A percentile compares a stretch with the other conserved stretches of the same genome.
phyloP scores from a whole-genome alignment of 2,113 vertebrate genomes.

The Morone saxatilis region DNA sequence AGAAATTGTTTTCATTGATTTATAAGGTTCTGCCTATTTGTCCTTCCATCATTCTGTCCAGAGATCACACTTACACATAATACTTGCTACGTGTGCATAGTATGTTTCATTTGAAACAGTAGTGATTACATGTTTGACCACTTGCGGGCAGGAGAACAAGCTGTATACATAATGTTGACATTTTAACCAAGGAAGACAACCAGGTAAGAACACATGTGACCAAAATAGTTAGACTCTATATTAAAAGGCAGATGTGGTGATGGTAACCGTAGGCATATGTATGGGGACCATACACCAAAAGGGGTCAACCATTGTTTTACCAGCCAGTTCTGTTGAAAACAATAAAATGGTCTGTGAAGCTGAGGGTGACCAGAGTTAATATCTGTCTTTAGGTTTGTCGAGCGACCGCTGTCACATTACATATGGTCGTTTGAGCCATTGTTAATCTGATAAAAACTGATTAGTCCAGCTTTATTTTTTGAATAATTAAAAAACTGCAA shows the following conservation, averaged over 20 bases:
- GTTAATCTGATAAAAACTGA: neutral
- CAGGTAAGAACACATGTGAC: neutral
- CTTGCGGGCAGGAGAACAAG: neutral
- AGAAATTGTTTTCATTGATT: neutral
- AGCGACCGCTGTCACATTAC: neutral
- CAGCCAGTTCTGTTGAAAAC: no score
- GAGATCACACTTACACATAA: neutral
- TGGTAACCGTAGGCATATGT: neutral
- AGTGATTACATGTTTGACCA: neutral
- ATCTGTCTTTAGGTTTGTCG: no score
- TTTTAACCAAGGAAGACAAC: neutral
- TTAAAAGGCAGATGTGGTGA: neutral
- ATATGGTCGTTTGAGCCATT: neutral
- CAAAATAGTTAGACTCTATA: neutral
- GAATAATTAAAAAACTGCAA: neutral
- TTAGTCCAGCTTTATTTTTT: neutral
- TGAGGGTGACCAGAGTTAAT: neutral
- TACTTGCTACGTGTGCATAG: neutral
- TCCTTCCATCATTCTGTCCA: neutral
- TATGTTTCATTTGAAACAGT: neutral
- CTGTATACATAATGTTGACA: neutral
- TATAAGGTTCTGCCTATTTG: neutral
- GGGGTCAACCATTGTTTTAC: no score
- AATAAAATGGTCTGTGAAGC: neutral
- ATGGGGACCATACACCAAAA: no score